Conservation (phyloP, 2,113 vertebrate genomes). For the Mandrillus leucophaeus region DNA sequence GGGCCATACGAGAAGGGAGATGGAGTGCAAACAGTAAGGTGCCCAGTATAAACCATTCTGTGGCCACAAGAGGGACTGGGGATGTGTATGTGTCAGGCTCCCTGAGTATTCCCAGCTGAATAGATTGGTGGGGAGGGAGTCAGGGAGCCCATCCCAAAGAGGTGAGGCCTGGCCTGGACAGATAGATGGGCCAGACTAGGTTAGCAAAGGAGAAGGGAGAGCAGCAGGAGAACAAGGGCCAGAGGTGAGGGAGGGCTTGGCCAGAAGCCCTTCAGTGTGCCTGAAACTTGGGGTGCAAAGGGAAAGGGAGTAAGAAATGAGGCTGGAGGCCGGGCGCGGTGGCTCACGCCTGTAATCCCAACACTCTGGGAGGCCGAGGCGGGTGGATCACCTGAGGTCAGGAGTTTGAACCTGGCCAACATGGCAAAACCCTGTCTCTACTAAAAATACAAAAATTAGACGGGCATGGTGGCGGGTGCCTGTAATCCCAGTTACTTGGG, state of each 20-base stretch:
- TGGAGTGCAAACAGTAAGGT: neutral
- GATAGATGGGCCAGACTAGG: neutral
- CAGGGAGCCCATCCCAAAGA: no score
- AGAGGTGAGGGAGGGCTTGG: neutral
- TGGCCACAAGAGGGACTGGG: neutral
- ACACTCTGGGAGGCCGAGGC: no score
- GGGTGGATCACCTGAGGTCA: no score
- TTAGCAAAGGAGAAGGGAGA: neutral
- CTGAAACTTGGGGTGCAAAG: neutral
- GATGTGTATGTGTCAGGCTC: neutral
- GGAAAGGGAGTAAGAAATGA: neutral
- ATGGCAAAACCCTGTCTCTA: no score
- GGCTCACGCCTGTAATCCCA: no score
- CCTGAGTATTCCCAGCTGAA: neutral
- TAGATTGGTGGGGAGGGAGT: neutral
- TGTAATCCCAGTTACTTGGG: no score
- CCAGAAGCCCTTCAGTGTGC: neutral
- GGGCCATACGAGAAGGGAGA: neutral
- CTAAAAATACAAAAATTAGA: no score
- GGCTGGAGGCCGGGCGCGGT: neutral
- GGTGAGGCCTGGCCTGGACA: neutral
- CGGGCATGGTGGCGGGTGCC: no score
- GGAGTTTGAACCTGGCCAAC: no score
- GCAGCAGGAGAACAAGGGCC: neutral
- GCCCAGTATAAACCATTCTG: neutral